phyloP scores from a whole-genome alignment of 2,888 invertebrate genomes.

The Caenorhabditis japonica region DNA sequence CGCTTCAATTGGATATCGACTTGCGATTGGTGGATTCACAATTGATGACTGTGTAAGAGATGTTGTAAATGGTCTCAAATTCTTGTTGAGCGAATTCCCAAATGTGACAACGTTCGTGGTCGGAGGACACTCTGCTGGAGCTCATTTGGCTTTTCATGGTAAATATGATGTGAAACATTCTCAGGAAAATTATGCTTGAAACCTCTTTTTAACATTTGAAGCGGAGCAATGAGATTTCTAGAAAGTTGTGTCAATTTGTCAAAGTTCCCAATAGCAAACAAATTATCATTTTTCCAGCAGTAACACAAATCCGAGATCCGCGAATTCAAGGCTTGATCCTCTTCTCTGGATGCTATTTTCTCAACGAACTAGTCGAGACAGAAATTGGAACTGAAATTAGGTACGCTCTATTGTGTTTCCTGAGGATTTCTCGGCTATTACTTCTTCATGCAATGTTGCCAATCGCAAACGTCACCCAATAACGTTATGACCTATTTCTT shows the following conservation, averaged over 20 bases:
- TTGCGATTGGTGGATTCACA: constrained; percentile 4
- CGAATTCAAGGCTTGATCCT: constrained; percentile 12
- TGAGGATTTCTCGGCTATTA: too few relatives aligned
- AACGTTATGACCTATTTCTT: too few relatives aligned
- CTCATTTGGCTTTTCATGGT: constrained; percentile 30
- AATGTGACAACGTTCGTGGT: constrained; percentile 6
- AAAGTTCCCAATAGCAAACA: too few relatives aligned
- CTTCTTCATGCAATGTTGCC: too few relatives aligned
- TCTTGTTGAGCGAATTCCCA: constrained; percentile 22
- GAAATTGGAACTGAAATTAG: constrained; percentile 38
- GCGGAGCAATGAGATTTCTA: too few relatives aligned
- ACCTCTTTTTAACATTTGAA: too few relatives aligned
- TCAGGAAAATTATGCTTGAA: too few relatives aligned
- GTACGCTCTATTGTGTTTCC: too few relatives aligned
- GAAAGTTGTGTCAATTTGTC: too few relatives aligned
- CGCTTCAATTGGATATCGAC: constrained; percentile 40
- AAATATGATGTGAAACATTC: too few relatives aligned
- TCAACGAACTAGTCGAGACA: constrained; percentile 28
- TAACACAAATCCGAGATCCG: not conserved
- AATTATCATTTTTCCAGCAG: too few relatives aligned
- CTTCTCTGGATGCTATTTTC: constrained; percentile 31
- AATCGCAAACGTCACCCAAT: too few relatives aligned
- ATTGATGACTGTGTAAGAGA: constrained; percentile 22
- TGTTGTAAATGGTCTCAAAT: constrained; percentile 18
- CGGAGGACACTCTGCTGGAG: constrained; percentile 47